Conservation (phyloP, 2,113 vertebrate genomes). For the Chionomys nivalis region DNA sequence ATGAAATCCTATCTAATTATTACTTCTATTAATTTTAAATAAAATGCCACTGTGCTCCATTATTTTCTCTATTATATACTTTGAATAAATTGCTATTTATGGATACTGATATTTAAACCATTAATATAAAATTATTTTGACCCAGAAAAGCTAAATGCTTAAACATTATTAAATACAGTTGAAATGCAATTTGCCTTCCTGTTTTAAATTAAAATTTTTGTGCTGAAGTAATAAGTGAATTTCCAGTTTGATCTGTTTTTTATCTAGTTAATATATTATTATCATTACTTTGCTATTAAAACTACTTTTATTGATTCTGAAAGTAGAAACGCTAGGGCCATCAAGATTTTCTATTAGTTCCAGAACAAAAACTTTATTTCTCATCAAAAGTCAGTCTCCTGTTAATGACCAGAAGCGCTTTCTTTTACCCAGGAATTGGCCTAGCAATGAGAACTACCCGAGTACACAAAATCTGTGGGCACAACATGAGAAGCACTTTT, state of each 20-base stretch:
- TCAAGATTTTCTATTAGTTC: not conserved
- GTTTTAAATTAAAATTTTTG: not conserved
- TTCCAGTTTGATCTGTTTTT: not conserved
- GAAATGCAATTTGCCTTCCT: not conserved
- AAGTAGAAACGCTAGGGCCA: not conserved
- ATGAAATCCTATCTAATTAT: not conserved
- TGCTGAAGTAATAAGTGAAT: not conserved
- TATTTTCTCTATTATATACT: not conserved
- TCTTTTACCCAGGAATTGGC: not conserved
- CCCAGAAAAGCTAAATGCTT: not conserved
- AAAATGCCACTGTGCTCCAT: not conserved
- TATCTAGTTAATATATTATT: not conserved
- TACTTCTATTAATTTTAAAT: not conserved
- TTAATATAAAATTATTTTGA: not conserved
- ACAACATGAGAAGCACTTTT: not conserved
- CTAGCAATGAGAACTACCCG: not conserved
- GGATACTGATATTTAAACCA: not conserved
- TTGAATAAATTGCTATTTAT: not conserved
- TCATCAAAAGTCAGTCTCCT: not conserved
- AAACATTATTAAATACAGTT: not conserved
- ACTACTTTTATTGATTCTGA: not conserved
- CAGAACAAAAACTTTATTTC: not conserved
- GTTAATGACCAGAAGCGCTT: slow-evolving; percentile 16
- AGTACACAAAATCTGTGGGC: not conserved
- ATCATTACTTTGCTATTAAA: not conserved